Evolutionary conservation across 1,140 invertebrate genomes (phyloP), one percentile per base, ranked within the genome.

Genomic region (Drosophila albomicans): DNA sequence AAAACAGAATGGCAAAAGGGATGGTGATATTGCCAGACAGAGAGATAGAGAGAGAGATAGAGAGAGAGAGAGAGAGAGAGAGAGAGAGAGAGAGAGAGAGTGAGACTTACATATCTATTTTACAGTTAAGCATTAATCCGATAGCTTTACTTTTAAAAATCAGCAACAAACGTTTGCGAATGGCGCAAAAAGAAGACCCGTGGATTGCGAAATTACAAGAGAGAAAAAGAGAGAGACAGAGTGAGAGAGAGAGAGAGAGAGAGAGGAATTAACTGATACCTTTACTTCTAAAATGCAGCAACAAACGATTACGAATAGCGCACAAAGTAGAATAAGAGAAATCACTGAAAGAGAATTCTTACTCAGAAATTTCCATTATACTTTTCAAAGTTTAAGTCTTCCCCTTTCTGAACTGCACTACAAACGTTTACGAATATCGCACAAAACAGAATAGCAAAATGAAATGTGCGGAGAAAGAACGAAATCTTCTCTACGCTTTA

Each of bases 301-400:
- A 25, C 20, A n/a, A 63, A 28, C 16, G 30, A n/a, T 48, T 62
- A 30, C 59, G 45, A 10, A 51, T 20, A 13, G 8, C 1, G 28
- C 45, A 35, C 10, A 62, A 61, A 62, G 45, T 15, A 8, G 38
- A 58, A 58, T 10, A 25, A 25, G 20, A 25, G 3, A 25, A 25
- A 25, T 25, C 20, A 4, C 20, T 25, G 3, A 25, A 25, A 25
- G 20, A 3, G 20, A 25, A 25, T 25, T 25, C 20, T 25, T 0
- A 25, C 20, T 25, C 0, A 3, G 20, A 25, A 0, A 25, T 25
- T 25, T 32, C 0, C 30, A 6, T 1, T 32, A 32, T 6, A 32
- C 30, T 3, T 38, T 10, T 38, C 10, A 38, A 8, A 32, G 0
- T 7, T 32, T 1, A 32, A 8, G 7, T 32, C 30, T 32, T 32